Evolutionary conservation across 1,140 invertebrate genomes (phyloP), one percentile per base, ranked within the genome.

Genomic region (Melanaphis sacchari): DNA sequence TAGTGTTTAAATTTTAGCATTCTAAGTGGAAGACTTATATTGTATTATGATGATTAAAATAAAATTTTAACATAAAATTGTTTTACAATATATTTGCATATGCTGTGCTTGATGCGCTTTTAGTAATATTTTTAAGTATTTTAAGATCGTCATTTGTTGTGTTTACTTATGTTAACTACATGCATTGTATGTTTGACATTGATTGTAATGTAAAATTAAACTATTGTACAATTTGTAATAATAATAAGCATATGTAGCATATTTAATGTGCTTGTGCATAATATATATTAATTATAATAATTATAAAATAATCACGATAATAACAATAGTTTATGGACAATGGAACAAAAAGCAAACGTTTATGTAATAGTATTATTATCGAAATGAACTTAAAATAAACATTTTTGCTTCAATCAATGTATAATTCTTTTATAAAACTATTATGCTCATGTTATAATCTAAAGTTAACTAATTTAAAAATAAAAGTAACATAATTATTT

Each of bases 241-340:
- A 87, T 84, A 11, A 84, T 84, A 84, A 84, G 82, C 40, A 84
- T 41, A 41, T 84, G 15, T 46, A 87, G n/a, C 22, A 52, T 52
- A 89, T 38, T 11, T 89, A n/a, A 85, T 43, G 40, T 85, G 84
- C 84, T 85, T 41, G 41, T 5, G 84, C 41, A 85, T 85, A 85
- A 52, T 89, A 89, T 89, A 89, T 40, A 38, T 52, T 89, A 38
- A 38, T 89, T 38, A 49, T 89, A 52, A 89, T 89, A 18, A 87
- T n/a, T 87, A n/a, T 89, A 76, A 76, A 52, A 52, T 89, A 89
- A 54, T 89, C 15, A 87, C n/a, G 31, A n/a, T 89, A 38, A 54
- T 54, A 89, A 52, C 49, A 89, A 89, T 54, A 89, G 52, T 89
- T 89, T 54, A 89, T 89, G 87, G 46, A 89, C 46, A 89, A 89